Base-by-base conservation (phyloP, 2,888 invertebrate genomes). In the Pseudococcus longispinus region DNA sequence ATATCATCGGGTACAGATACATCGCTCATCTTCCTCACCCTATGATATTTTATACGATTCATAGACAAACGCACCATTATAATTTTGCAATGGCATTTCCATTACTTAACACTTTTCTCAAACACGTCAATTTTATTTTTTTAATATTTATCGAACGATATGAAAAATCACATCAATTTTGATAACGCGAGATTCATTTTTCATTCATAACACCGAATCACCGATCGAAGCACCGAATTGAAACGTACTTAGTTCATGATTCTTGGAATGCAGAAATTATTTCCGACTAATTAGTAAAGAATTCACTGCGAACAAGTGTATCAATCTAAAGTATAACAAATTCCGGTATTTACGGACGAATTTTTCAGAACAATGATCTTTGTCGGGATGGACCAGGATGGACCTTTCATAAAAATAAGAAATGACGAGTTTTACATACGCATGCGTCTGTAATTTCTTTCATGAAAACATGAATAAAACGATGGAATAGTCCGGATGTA, bases 31-130 rank as follows among this genome's bases (percentile, higher is more conserved):
- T 74, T 87, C 44, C 83, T 82, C 23, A 87, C 82, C 46, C 83
- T 87, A 83, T 87, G 87, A 83, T 87, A 87, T 83, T 44, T 87
- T 74, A 84, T 65, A 87, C 83, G 83, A 84, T 74, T 87, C 87
- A 87, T 87, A 46, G 26, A 65, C n/a, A 42, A 87, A 18, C 77
- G 74, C 37, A 84, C 65, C 29, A 29, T 55, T 11, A 20, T 84
- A 20, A 65, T 9, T 65, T 60, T 55, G 20, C 8, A 70, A 23
- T 70, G 11, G 65, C 84, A 65, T 84, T 65, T 84, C 44, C 42
- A 74, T 37, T 46, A 74, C 26, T 20, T 11, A 18, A 29, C 15
- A 65, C 46, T 85, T 46, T 29, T 8, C 23, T 55, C 83, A 26
- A 46, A 83, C 23, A 74, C 42, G 26, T 29, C n/a, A 26, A 60